Conservation (phyloP, 2,113 vertebrate genomes). For the Coracopsis vasa region DNA sequence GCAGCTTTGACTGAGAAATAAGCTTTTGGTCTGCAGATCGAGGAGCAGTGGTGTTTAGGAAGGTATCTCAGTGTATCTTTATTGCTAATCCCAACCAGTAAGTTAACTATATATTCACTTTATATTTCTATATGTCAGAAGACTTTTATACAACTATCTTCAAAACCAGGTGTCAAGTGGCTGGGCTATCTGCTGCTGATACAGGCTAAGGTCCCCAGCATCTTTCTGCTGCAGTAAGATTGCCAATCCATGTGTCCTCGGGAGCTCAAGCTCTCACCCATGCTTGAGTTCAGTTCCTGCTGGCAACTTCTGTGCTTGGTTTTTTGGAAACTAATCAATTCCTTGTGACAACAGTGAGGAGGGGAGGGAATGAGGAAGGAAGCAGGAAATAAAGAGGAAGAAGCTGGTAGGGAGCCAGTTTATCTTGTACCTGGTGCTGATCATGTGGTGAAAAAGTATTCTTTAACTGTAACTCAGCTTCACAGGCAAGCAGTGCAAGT, state of each 20-base stretch:
- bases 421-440: background rate
- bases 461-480: background rate
- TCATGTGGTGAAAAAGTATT: background rate
- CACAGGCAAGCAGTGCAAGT: rapidly evolving
- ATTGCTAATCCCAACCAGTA: background rate
- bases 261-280: background rate
- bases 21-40: background rate
- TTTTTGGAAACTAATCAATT: background rate
- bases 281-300: background rate
- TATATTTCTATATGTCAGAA: background rate
- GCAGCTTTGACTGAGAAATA: background rate
- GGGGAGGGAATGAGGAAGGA: background rate
- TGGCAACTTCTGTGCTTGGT: background rate
- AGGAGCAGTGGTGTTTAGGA: background rate
- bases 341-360: background rate
- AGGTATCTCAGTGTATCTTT: background rate
- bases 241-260: rapidly evolving
- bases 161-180: background rate
- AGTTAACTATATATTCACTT: background rate
- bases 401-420: background rate
- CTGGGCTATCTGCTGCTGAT: background rate
- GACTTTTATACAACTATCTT: background rate
- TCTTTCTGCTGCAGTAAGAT: rapidly evolving
- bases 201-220: background rate
- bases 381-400: background rate